Conservation (phyloP, 2,113 vertebrate genomes). For the Cyprinus carpio region DNA sequence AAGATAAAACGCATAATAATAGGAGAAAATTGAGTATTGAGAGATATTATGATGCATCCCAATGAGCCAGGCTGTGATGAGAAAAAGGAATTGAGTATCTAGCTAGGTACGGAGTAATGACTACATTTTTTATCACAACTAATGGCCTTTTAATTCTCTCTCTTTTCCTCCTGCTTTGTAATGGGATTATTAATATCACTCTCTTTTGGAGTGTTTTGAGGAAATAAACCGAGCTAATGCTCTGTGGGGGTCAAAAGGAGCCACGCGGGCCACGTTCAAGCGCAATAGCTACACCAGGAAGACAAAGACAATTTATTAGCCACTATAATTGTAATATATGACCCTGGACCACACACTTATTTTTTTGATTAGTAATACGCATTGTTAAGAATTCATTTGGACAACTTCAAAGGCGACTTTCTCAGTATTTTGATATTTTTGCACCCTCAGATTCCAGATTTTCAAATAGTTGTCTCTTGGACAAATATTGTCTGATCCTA, state of each 20-base stretch:
- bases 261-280: neutral
- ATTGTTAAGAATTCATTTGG: too few relatives aligned
- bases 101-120: constrained; percentile 45
- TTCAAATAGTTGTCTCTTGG: too few relatives aligned
- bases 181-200: constrained; percentile 64
- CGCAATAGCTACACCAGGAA: neutral
- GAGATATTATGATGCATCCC: constrained; percentile 38
- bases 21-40: constrained; percentile 41
- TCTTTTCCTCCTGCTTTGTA: constrained; percentile 51
- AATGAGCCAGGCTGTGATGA: constrained; percentile 33
- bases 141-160: constrained; percentile 60
- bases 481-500: too few relatives aligned
- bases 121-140: constrained; percentile 60
- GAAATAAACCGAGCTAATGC: constrained; percentile 31
- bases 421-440: too few relatives aligned
- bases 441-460: too few relatives aligned
- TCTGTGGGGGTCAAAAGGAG: constrained; percentile 46
- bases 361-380: too few relatives aligned
- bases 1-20: constrained; percentile 40
- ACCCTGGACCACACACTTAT: too few relatives aligned
- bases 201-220: constrained; percentile 46
- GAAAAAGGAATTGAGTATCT: constrained; percentile 40
- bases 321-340: constrained; percentile 9
- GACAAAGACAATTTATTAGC: constrained; percentile 44
- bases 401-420: too few relatives aligned